Evolutionary conservation across 1,140 invertebrate genomes (phyloP), one percentile per base, ranked within the genome.

Genomic region (Branchinecta lynchi): DNA sequence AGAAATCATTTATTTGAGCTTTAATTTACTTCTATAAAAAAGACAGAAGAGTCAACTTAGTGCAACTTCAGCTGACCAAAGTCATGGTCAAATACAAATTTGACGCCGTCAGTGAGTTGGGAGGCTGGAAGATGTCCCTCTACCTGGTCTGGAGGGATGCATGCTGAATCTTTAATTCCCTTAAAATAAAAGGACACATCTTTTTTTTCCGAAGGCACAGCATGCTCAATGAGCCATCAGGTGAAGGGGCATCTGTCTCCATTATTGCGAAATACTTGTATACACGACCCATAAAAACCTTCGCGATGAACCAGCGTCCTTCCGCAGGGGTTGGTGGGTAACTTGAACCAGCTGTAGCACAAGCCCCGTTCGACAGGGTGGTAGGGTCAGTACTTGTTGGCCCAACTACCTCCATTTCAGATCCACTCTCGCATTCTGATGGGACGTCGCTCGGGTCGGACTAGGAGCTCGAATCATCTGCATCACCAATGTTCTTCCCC

Each of bases 191-290:
- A 51, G 46, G 46, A 51, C n/a, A 9, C 46, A 51, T 51, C 46
- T n/a, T 51, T 51, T 51, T 51, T 51, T 51, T 51, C n/a, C 46
- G 46, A 9, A 51, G 46, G 46, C 46, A 51, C n/a, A 51, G 9
- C 46, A 51, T n/a, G 46, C n/a, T 51, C n/a, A 51, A n/a, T n/a
- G n/a, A 51, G 46, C n/a, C 46, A n/a, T 51, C 46, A 51, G 46
- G n/a, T 9, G 46, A 51, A 51, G 46, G 46, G n/a, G 46, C 46
- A 51, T 51, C 46, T 51, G n/a, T n/a, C 46, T 51, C 46, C n/a
- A 51, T 9, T 9, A 9, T n/a, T 51, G n/a, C 46, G n/a, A 51
- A 51, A 51, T 51, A n/a, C 46, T 51, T 51, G n/a, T 51, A 51
- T 9, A 51, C n/a, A 51, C 46, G 46, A 51, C 46, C 46, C 46